These are phyloP conservation scores for Choreutis nemorana DNA, from an alignment of 2,888 invertebrate species.

Conservation along the genomic window DNA sequence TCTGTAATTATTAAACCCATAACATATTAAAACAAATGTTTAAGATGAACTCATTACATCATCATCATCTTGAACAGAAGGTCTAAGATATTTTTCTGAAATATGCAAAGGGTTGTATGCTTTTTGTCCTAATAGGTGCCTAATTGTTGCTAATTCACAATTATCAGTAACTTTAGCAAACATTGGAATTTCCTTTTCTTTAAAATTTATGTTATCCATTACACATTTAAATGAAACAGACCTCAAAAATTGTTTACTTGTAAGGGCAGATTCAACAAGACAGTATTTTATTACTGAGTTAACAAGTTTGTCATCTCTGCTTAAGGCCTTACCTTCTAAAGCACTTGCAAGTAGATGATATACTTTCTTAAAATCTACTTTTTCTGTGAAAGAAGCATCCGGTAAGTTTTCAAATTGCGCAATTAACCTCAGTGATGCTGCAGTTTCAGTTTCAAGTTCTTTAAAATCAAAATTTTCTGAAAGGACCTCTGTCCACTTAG, in stretches of 20 bases:
- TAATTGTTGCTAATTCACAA: constrained; percentile 22
- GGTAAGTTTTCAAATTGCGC: constrained; percentile 45
- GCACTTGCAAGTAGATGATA: constrained; percentile 44
- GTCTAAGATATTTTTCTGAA: constrained; percentile 25
- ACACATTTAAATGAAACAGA: constrained; percentile 18
- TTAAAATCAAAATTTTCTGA: constrained; percentile 24
- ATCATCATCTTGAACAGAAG: constrained; percentile 7
- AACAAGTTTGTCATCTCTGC: constrained; percentile 18
- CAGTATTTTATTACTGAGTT: constrained; percentile 30
- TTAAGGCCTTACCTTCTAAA: constrained; percentile 39
- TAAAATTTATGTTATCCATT: constrained; percentile 22
- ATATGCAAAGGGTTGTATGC: constrained; percentile 42
- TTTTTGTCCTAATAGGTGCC: constrained; percentile 26
- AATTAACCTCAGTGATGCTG: constrained; percentile 36
- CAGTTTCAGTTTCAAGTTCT: constrained; percentile 35
- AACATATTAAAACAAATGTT: too few species aligned
- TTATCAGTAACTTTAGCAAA: constrained; percentile 24
- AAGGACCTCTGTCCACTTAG: constrained; percentile 36
- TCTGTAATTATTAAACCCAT: too few species aligned
- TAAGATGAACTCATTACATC: too few species aligned
- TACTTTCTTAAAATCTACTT: constrained; percentile 34
- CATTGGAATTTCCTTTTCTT: constrained; percentile 18
- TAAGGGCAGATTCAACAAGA: constrained; percentile 36
- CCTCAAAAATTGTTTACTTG: constrained; percentile 33
- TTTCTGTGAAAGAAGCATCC: constrained; percentile 18